These are phyloP conservation scores for Teleopsis dalmanni DNA, from an alignment of 1,140 invertebrate genomes.

Conservation along the genomic window DNA sequence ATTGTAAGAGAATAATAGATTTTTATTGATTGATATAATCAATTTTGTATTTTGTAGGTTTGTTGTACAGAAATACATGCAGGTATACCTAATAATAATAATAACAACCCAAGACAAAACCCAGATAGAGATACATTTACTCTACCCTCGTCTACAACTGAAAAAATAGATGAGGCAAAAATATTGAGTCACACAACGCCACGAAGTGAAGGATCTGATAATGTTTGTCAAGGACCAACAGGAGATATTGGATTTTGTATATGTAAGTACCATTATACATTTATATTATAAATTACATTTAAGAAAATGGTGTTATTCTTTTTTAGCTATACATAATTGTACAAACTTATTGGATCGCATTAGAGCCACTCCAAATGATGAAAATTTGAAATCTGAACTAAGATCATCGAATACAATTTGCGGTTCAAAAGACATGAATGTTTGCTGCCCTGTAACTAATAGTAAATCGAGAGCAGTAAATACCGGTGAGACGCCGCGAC, in stretches of 20 bases:
- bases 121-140: no score
- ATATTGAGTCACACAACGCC: no score
- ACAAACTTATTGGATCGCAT: not conserved
- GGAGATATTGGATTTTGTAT: not conserved
- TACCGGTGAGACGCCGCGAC: not conserved
- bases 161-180: no score
- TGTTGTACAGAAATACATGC: slow-evolving; percentile 4
- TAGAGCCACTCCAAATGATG: slow-evolving; percentile 4
- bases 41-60: not conserved
- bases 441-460: slow-evolving; percentile 11
- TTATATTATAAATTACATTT: no score
- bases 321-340: slow-evolving; percentile 8
- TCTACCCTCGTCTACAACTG: no score
- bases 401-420: slow-evolving; percentile 8
- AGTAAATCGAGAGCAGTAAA: not conserved
- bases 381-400: slow-evolving; percentile 1
- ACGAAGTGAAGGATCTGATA: not conserved
- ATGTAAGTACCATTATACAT: no score
- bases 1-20: no score
- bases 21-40: not conserved
- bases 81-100: not conserved
- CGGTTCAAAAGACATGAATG: slow-evolving; percentile 1
- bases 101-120: no score
- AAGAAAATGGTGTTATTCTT: not conserved
- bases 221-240: not conserved